These are phyloP conservation scores for Margaritifera margaritifera DNA, from an alignment of 2,888 invertebrate species.

Conservation along the genomic window DNA sequence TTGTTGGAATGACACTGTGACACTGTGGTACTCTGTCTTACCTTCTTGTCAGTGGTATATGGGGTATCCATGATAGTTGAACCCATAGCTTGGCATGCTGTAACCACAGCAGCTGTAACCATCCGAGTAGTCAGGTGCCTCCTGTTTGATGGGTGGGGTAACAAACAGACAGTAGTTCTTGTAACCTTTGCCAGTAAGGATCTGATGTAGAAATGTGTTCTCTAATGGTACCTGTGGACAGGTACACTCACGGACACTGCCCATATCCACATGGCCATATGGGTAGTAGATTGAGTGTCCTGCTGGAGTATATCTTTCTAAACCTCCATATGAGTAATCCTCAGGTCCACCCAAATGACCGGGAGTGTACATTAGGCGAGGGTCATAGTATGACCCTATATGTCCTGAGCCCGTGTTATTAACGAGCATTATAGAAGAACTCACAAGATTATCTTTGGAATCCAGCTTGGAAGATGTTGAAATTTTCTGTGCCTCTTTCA, in stretches of 20 bases:
- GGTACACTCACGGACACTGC: constrained; percentile 31
- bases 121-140: constrained; percentile 36
- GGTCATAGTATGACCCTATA: constrained; percentile 25
- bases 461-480: constrained; percentile 24
- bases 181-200: constrained; percentile 62
- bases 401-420: constrained; percentile 34
- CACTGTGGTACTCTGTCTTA: too few species aligned
- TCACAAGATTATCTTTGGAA: constrained; percentile 30
- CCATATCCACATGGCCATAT: constrained; percentile 10
- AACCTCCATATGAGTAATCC: constrained; percentile 16
- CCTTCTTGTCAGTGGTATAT: constrained; percentile 13
- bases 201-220: constrained; percentile 62
- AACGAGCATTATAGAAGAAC: constrained; percentile 41
- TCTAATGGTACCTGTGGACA: constrained; percentile 45
- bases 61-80: constrained; percentile 12
- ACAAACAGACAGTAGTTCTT: constrained; percentile 52
- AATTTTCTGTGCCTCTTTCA: neutral
- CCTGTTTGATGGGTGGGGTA: constrained; percentile 42
- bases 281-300: constrained; percentile 33
- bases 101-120: constrained; percentile 45
- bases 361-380: constrained; percentile 15
- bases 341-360: neutral
- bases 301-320: constrained; percentile 10
- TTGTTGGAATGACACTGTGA: too few species aligned
- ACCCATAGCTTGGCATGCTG: neutral